Evolutionary conservation across 1,140 invertebrate genomes (phyloP).

Genomic region (Drosophila guanche): DNA sequence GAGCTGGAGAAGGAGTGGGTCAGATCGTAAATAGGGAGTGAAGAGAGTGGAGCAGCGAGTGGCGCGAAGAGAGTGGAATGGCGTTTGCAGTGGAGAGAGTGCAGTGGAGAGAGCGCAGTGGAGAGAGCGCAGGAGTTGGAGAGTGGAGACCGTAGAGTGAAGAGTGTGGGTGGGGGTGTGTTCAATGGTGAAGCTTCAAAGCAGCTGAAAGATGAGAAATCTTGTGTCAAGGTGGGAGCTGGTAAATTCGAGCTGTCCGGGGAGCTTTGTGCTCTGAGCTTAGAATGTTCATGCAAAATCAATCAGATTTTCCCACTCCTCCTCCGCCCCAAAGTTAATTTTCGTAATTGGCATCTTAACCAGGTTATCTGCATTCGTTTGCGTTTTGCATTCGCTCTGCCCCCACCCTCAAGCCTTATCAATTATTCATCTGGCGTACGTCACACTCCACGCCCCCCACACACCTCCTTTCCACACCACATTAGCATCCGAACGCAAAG

Average conservation of each 20-base stretch:
- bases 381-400: conserved; percentile 51
- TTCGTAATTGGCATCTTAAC: conserved; percentile 81
- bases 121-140: no score
- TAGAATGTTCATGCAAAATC: conserved; percentile 71
- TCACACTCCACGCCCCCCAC: conserved; percentile 20
- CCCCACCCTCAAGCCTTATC: conserved; percentile 42
- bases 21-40: neutral
- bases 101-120: neutral
- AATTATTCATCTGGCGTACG: conserved; percentile 75
- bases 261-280: conserved; percentile 29
- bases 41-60: neutral
- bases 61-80: neutral
- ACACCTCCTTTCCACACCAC: neutral
- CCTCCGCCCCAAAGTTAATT: conserved; percentile 63
- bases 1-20: conserved; percentile 41
- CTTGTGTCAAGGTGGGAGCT: no score
- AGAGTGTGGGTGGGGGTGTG: no score
- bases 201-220: no score
- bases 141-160: no score
- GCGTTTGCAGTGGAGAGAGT: neutral
- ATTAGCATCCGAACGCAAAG: conserved; percentile 77
- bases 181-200: no score
- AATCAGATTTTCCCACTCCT: conserved; percentile 47
- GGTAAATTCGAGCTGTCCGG: no score
- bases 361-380: conserved; percentile 77